Evolutionary conservation across 2,113 vertebrate species (phyloP).

Genomic region (Camelus bactrianus): DNA sequence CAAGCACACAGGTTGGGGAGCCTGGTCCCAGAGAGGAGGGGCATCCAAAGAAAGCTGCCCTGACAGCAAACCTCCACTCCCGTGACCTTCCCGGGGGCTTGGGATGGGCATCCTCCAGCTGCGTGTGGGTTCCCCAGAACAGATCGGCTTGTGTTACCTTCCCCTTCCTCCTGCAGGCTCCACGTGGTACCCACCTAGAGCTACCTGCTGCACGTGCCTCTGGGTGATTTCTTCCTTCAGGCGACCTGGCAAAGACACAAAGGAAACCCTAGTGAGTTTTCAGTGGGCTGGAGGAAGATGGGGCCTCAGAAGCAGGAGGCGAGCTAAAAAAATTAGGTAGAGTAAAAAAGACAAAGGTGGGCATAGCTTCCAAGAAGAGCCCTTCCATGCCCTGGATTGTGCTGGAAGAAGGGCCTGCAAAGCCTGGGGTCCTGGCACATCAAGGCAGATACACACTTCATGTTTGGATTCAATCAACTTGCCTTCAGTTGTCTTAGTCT

Average conservation of each 20-base stretch:
- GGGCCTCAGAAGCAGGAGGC: not conserved
- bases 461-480: not conserved
- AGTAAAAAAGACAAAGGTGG: not conserved
- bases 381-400: not conserved
- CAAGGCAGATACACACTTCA: not conserved
- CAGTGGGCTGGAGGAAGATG: not conserved
- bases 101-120: too few relatives aligned
- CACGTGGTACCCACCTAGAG: slow-evolving; percentile 87
- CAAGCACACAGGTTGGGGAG: not conserved
- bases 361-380: not conserved
- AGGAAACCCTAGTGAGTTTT: slow-evolving; percentile 40
- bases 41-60: not conserved
- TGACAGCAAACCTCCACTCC: too few relatives aligned
- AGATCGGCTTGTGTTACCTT: not conserved
- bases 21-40: not conserved
- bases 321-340: not conserved
- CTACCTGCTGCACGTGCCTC: slow-evolving; percentile 91
- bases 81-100: not conserved
- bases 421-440: not conserved
- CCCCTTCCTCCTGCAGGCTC: not conserved
- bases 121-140: not conserved
- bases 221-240: slow-evolving; percentile 92
- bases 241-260: slow-evolving; percentile 87
- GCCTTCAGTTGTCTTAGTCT: not conserved
- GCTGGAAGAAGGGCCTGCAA: not conserved